These are phyloP conservation scores for Phaethon lepturus DNA, from an alignment of 2,113 vertebrate genomes.

Conservation along the genomic window DNA sequence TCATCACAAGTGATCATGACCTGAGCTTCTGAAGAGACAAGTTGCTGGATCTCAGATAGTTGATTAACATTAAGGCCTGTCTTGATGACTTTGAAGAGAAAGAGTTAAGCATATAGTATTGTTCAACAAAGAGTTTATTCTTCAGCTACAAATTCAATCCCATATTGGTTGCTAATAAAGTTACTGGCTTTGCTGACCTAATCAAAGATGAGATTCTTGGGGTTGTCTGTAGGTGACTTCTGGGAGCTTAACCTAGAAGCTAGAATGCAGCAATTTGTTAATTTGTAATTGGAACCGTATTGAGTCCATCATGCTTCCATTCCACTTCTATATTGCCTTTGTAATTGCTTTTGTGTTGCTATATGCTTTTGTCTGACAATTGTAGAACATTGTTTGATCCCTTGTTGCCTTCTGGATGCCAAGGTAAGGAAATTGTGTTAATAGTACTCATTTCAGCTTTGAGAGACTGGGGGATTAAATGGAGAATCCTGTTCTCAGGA, in stretches of 20 bases:
- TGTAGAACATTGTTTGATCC: neutral
- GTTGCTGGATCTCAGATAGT: neutral
- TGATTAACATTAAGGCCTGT: neutral
- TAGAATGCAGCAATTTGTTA: neutral
- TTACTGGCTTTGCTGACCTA: neutral
- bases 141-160: neutral
- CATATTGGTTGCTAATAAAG: neutral
- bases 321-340: neutral
- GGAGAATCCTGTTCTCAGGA: neutral
- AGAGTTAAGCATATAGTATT: neutral
- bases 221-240: neutral
- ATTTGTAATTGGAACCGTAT: neutral
- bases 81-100: neutral
- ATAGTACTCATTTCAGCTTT: neutral
- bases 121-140: neutral
- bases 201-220: neutral
- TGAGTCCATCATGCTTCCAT: neutral
- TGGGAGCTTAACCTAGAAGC: neutral
- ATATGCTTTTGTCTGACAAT: neutral
- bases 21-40: neutral
- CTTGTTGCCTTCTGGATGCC: neutral
- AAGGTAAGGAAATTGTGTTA: neutral
- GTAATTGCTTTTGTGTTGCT: neutral
- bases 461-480: neutral
- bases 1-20: neutral